Base-by-base conservation (phyloP, 64 coral and sea anemone species). In the Pocillopora verrucosa region DNA sequence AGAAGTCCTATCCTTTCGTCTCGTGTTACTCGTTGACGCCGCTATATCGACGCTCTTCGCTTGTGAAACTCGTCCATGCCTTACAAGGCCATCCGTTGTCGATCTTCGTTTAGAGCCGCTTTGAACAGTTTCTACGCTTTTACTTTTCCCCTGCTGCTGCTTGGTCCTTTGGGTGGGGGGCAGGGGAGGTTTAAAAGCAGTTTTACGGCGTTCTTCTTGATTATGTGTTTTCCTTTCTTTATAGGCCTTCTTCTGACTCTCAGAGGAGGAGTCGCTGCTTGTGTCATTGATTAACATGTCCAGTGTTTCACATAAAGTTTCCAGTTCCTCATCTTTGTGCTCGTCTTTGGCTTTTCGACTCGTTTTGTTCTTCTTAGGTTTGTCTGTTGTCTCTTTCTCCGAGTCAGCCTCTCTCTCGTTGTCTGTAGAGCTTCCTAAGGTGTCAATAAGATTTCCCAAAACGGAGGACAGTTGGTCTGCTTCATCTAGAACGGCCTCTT, bases 401-500 rank as follows among this genome's bases (percentile, higher is more conserved):
- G 65, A 85, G 51, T 72, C 82, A 19, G 82, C 13, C 26, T 85
- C 82, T 85, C 38, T 85, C 16, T 85, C 82, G 22, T 38, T 72
- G 56, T 85, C 82, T 10, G 64, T 85, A 15, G 64, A 72, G 65
- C 41, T 72, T 11, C 64, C 82, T 34, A 85, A 72, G 24, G 82
- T 72, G 14, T 56, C 38, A 7, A 85, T 25, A 13, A 85, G 67
- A 72, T 70, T 85, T n/a, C 61, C 82, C 37, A 85, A 65, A 13
- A 85, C 64, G 57, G 64, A 85, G 13, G 82, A 85, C 19, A 85
- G 36, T 36, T 85, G 17, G n/a, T 85, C 82, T 85, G 82, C 82
- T 72, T 85, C 82, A 63, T 85, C 35, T 37, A 72, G 65, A 20
- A 68, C 82, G 0, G 17, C 34, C 22, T 85, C 20, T 13, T 22